Base-by-base conservation (phyloP, 1,140 invertebrate species). In the Zaprionus nigranus region DNA sequence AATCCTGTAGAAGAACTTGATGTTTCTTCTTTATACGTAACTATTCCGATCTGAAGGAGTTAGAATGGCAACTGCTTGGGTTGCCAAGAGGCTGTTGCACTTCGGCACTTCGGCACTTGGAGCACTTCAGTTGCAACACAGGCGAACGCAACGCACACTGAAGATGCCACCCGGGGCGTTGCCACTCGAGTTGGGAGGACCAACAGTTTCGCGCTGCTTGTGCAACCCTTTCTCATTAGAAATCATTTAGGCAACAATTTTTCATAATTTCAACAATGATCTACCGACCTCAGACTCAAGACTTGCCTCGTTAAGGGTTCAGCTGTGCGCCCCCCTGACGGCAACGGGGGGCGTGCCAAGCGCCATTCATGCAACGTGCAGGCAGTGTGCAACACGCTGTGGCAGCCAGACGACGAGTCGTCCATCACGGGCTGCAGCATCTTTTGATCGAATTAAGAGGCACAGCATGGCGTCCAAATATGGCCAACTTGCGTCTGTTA, bases 401-500 rank as follows among this genome's bases (percentile, higher is more conserved):
- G n/a, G 40, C 40, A 46, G 40, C 40, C 13, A 38, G 46, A 40
- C 12, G 36, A 40, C 75, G 54, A 49, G 72, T 60, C 79, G 75
- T 64, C 79, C 77, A 79, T 73, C 69, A 77, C 58, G 61, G 69
- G 34, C 54, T 60, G 56, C 40, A 71, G 83, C 71, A 74, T 56
- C 84, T 84, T 84, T 85, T 88, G 85, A 88, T 86, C 76, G 69
- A 86, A 86, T 86, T 87, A 88, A 68, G 40, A 11, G 69, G 28
- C 75, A 75, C 86, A 91, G 86, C 87, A 90, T 90, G 86, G 86
- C 82, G 77, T 86, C 78, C 69, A 91, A 90, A 90, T 90, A 90
- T 90, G 86, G 86, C 86, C 86, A 90, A 90, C 86, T 90, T 90
- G 63, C 51, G 20, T 40, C 34, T 30, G 49, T 34, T 43, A 53